Evolutionary conservation across 2,113 vertebrate genomes (phyloP).

Genomic region (Macquaria australasica): DNA sequence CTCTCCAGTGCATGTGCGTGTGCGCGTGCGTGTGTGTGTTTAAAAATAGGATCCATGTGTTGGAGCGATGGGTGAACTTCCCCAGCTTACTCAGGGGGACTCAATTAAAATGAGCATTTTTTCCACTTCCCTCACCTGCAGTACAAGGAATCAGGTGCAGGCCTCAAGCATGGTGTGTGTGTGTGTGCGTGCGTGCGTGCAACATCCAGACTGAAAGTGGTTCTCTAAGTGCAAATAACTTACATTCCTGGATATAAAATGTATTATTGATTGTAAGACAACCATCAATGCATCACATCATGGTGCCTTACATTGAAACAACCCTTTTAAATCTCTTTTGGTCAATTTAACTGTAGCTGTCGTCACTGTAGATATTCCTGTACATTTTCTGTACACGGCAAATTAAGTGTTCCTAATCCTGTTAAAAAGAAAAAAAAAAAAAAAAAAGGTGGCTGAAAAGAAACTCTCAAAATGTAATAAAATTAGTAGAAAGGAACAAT

Average conservation of each 20-base stretch:
- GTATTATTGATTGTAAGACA: slow-evolving; percentile 1
- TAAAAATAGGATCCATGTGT: slow-evolving; percentile 65
- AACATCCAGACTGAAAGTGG: background rate
- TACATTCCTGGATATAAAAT: slow-evolving; percentile 11
- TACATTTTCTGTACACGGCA: background rate
- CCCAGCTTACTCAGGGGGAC: slow-evolving; percentile 56
- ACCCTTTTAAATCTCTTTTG: background rate
- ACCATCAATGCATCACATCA: background rate
- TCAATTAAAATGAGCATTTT: slow-evolving; percentile 65
- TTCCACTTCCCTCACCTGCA: slow-evolving; percentile 35
- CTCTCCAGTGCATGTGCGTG: slow-evolving; percentile 21
- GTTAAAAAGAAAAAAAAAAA: background rate
- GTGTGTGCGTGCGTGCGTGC: slow-evolving; percentile 1
- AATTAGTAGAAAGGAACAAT: slow-evolving; percentile 8
- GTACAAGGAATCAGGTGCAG: slow-evolving; percentile 43
- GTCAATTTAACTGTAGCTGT: slow-evolving; percentile 5
- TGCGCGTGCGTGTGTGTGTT: slow-evolving; percentile 3
- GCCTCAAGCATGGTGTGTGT: slow-evolving; percentile 25
- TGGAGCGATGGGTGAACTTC: slow-evolving; percentile 68
- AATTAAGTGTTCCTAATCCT: slow-evolving; percentile 23
- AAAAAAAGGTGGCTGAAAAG: slow-evolving; percentile 15
- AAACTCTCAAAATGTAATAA: background rate
- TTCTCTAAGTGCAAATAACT: background rate
- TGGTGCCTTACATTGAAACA: background rate
- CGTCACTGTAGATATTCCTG: background rate